phyloP scores from a whole-genome alignment of 2,797 vertebrate genomes.

The Pygocentrus nattereri region DNA sequence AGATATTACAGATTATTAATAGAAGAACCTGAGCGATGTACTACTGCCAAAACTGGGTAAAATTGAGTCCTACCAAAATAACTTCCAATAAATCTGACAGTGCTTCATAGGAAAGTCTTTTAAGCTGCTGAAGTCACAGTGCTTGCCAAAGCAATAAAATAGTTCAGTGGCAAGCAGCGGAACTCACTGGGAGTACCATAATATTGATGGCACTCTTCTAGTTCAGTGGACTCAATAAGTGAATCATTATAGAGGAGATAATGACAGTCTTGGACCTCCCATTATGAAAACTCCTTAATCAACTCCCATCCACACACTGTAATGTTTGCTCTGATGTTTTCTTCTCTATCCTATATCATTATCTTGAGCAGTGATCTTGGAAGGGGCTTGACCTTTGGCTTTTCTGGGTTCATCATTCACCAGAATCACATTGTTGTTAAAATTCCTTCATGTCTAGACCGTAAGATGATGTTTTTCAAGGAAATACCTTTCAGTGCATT shows the following conservation, averaged over 20 bases:
- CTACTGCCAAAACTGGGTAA: not conserved
- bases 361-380: slow-evolving; percentile 25
- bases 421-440: slow-evolving; percentile 51
- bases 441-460: slow-evolving; percentile 55
- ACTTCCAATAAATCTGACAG: slow-evolving; percentile 1
- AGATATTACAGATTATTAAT: no score
- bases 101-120: not conserved
- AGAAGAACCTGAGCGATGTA: not conserved
- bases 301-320: slow-evolving; percentile 18
- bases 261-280: slow-evolving; percentile 40
- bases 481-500: slow-evolving; percentile 56
- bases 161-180: not conserved
- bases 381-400: slow-evolving; percentile 41
- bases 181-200: slow-evolving; percentile 31
- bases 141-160: slow-evolving; percentile 17
- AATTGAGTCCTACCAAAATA: not conserved
- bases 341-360: slow-evolving; percentile 19
- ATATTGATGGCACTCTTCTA: slow-evolving; percentile 56
- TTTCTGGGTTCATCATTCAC: slow-evolving; percentile 45
- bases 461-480: slow-evolving; percentile 42
- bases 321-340: slow-evolving; percentile 37
- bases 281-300: slow-evolving; percentile 31
- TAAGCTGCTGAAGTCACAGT: not conserved
- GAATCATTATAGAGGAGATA: slow-evolving; percentile 49
- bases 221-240: slow-evolving; percentile 52